phyloP scores from a whole-genome alignment of 1,140 invertebrate species.

The Polyergus mexicanus region DNA sequence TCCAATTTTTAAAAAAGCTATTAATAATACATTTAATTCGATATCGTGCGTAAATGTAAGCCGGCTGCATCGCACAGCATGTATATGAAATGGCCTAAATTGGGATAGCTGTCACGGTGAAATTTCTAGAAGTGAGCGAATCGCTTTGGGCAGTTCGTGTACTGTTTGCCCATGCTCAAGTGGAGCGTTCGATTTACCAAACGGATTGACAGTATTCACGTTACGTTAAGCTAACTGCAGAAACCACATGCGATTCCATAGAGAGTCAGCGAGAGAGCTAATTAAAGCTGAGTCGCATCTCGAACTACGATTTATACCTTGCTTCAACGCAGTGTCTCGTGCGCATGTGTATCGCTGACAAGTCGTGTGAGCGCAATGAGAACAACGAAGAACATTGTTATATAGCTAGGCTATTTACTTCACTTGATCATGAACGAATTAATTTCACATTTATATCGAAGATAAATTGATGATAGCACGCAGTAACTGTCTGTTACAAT shows the following conservation, averaged over 20 bases:
- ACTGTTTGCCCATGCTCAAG: conserved; percentile 73
- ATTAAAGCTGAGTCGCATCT: conserved; percentile 62
- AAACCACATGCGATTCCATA: conserved; percentile 57
- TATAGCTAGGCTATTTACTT: background rate
- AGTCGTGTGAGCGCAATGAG: background rate
- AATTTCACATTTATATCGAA: background rate
- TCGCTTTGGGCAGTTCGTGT: conserved; percentile 46
- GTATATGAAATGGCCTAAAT: conserved; percentile 32
- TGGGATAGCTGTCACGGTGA: background rate
- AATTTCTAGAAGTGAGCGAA: conserved; percentile 19
- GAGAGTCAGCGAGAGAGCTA: conserved; percentile 46
- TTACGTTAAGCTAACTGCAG: conserved; percentile 73
- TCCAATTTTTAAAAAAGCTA: background rate
- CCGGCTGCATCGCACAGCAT: background rate
- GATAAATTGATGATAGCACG: background rate
- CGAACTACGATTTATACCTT: conserved; percentile 50
- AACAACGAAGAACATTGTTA: background rate
- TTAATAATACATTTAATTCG: background rate
- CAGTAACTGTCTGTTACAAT: background rate
- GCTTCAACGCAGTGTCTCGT: conserved; percentile 9
- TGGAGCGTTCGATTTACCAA: conserved; percentile 64
- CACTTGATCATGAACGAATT: background rate
- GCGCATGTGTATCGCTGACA: background rate
- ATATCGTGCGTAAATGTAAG: background rate
- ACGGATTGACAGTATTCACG: conserved; percentile 69